A percentile compares a stretch with the other conserved stretches of the same genome.
phyloP scores from a whole-genome alignment of 2,888 invertebrate species.

The Rhyacophila evoluta region DNA sequence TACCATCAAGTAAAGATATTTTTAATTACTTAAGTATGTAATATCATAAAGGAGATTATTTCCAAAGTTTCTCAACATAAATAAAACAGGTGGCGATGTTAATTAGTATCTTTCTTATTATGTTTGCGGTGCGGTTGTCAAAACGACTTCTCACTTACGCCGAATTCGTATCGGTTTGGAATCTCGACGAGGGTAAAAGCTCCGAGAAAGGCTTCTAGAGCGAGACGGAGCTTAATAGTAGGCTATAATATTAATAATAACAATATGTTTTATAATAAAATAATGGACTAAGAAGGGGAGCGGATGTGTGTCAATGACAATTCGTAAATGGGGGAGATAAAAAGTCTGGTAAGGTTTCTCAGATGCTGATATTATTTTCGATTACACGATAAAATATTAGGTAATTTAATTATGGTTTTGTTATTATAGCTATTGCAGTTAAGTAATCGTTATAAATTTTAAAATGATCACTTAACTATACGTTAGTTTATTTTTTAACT shows the following conservation, averaged over 20 bases:
- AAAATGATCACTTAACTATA: no score
- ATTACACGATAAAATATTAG: no score
- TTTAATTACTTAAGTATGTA: no score
- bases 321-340: neutral
- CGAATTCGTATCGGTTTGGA: conserved; percentile 15
- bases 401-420: no score
- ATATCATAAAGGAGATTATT: no score
- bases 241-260: neutral
- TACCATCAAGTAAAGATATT: no score
- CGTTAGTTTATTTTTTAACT: no score
- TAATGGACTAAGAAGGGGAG: neutral
- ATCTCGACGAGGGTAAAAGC: conserved; percentile 16
- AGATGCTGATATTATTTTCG: neutral
- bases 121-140: neutral
- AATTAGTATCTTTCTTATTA: neutral
- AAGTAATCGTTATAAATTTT: no score
- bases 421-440: no score
- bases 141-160: conserved; percentile 41
- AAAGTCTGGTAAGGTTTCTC: neutral
- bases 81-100: neutral
- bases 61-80: no score
- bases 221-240: neutral
- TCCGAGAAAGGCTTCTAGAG: neutral
- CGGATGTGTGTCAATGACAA: conserved; percentile 25
- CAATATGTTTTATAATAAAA: neutral